phyloP scores from a whole-genome alignment of 2,113 vertebrate species.

The Sisor rabdophorus region DNA sequence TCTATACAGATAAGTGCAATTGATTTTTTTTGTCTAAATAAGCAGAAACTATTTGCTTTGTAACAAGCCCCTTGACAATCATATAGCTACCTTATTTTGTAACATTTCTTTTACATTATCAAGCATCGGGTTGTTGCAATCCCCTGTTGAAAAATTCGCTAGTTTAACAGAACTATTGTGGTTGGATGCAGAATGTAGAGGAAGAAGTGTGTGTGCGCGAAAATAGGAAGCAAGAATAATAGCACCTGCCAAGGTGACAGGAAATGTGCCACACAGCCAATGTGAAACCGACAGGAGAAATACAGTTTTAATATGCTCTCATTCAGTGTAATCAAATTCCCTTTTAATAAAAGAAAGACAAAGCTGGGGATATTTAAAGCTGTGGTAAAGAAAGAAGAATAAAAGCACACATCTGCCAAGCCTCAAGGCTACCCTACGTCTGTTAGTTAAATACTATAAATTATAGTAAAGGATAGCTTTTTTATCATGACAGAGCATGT shows the following conservation, averaged over 20 bases:
- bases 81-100: too few species aligned
- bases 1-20: too few species aligned
- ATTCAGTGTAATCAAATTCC: constrained; percentile 46
- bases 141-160: neutral
- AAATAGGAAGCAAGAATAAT: constrained; percentile 31
- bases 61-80: too few species aligned
- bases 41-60: too few species aligned
- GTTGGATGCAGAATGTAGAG: neutral
- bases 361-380: constrained; percentile 37
- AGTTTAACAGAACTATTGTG: neutral
- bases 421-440: neutral
- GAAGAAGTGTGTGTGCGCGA: neutral
- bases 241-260: constrained; percentile 31
- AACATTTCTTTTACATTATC: neutral
- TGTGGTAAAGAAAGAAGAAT: constrained; percentile 17
- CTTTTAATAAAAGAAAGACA: constrained; percentile 43
- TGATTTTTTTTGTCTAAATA: too few species aligned
- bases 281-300: constrained; percentile 37
- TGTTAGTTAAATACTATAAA: constrained; percentile 11
- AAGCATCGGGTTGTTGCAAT: neutral
- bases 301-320: constrained; percentile 45
- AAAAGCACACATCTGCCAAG: constrained; percentile 14
- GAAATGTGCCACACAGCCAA: constrained; percentile 29
- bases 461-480: neutral
- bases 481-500: neutral